Conservation (phyloP, 2,888 invertebrate species). For the Zelleria hepariella region DNA sequence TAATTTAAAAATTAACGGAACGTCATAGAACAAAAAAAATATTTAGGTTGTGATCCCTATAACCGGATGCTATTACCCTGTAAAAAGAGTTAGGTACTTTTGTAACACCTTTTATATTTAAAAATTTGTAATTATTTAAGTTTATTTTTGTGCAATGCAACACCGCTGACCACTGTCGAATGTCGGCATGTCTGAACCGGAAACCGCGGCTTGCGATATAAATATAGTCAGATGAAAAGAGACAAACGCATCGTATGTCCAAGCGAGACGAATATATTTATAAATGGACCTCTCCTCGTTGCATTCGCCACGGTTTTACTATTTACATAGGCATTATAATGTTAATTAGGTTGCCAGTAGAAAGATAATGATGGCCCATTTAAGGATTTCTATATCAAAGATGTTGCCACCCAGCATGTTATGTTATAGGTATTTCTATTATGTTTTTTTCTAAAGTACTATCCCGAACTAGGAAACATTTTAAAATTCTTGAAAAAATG, state of each 20-base stretch:
- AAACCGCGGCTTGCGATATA: conserved; percentile 53
- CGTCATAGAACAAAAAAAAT: too few species aligned
- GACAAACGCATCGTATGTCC: conserved; percentile 12
- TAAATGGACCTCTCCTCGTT: not conserved
- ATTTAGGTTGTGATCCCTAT: too few species aligned
- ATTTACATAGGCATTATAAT: conserved; percentile 24
- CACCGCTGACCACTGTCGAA: conserved; percentile 21
- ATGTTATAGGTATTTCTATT: not conserved
- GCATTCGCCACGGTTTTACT: conserved; percentile 23
- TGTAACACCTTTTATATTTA: too few species aligned
- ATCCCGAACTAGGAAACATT: too few species aligned
- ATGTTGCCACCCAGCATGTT: not conserved
- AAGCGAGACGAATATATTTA: conserved; percentile 33
- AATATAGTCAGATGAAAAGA: conserved; percentile 36
- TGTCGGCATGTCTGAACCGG: conserved; percentile 46
- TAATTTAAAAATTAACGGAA: too few species aligned
- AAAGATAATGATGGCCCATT: conserved; percentile 10
- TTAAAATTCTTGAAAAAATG: too few species aligned
- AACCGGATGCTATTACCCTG: too few species aligned
- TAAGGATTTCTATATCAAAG: not conserved
- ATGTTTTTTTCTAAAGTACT: too few species aligned
- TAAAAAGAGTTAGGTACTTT: too few species aligned
- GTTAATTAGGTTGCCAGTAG: conserved; percentile 32
- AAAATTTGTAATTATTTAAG: conserved; percentile 21
- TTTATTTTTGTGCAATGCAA: conserved; percentile 39